phyloP scores from a whole-genome alignment of 2,113 vertebrate species.

The Sinosuthora webbiana region DNA sequence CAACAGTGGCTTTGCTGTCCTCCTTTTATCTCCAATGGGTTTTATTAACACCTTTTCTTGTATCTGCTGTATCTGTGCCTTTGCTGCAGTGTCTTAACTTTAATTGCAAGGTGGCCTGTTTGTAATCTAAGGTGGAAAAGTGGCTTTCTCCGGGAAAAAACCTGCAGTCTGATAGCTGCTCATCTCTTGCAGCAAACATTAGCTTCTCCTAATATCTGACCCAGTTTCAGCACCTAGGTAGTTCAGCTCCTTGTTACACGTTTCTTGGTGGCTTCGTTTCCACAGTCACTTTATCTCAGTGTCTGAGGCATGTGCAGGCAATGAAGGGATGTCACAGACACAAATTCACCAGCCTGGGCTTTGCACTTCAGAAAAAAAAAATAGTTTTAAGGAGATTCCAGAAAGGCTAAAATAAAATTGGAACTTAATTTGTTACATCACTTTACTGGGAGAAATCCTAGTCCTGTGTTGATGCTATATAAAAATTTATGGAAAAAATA shows the following conservation, averaged over 20 bases:
- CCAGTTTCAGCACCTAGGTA: neutral
- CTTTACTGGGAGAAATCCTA: neutral
- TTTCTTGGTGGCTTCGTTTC: neutral
- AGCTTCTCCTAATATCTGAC: neutral
- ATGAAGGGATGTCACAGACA: neutral
- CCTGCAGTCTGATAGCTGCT: neutral
- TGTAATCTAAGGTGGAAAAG: neutral
- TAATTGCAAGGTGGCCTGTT: neutral
- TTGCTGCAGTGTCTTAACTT: neutral
- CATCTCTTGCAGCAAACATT: neutral
- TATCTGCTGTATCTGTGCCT: neutral
- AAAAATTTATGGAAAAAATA: neutral
- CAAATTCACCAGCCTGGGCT: neutral
- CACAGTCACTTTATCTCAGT: neutral
- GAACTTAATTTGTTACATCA: neutral
- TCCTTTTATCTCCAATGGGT: neutral
- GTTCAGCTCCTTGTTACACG: neutral
- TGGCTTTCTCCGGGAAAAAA: neutral
- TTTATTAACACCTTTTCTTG: neutral
- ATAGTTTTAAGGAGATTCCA: neutral
- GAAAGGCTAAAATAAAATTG: neutral
- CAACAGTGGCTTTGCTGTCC: neutral
- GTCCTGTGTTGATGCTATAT: neutral
- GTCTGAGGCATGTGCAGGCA: neutral
- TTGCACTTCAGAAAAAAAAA: neutral